Evolutionary conservation across 2,888 invertebrate genomes (phyloP).

Genomic region (Ischnura elegans): DNA sequence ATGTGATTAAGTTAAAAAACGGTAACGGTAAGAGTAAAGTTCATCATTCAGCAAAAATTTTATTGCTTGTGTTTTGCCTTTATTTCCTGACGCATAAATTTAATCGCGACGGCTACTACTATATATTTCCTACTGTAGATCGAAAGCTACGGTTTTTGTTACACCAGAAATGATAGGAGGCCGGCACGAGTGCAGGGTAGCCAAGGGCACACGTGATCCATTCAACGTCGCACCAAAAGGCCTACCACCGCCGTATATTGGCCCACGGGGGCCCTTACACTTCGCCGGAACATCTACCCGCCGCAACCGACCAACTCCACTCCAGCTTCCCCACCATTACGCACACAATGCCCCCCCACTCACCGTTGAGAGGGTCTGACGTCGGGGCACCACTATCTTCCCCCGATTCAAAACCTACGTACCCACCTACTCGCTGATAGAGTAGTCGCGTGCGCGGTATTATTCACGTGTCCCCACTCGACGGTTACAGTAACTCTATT

Average conservation of each 20-base stretch:
- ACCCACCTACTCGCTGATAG: too few species aligned
- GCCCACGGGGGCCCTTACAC: neutral
- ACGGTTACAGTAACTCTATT: slow-evolving; percentile 7
- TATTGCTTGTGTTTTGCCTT: too few species aligned
- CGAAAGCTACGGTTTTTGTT: too few species aligned
- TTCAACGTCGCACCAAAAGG: neutral
- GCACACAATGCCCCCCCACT: neutral
- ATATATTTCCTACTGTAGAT: too few species aligned
- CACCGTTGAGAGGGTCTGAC: neutral
- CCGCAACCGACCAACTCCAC: neutral
- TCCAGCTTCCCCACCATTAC: slow-evolving; percentile 20
- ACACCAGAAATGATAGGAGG: too few species aligned
- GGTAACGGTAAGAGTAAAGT: too few species aligned
- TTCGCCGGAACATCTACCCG: neutral
- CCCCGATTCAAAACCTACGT: neutral
- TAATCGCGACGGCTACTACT: too few species aligned
- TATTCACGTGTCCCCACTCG: slow-evolving; percentile 15
- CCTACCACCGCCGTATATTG: neutral
- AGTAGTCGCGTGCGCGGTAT: neutral
- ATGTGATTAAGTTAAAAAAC: too few species aligned
- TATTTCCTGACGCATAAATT: too few species aligned
- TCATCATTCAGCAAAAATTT: too few species aligned
- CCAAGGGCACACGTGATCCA: neutral
- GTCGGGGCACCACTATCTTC: neutral
- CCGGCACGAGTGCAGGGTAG: too few species aligned